Conservation (phyloP, 1,140 invertebrate genomes). For the Meloidogyne floridensis region DNA sequence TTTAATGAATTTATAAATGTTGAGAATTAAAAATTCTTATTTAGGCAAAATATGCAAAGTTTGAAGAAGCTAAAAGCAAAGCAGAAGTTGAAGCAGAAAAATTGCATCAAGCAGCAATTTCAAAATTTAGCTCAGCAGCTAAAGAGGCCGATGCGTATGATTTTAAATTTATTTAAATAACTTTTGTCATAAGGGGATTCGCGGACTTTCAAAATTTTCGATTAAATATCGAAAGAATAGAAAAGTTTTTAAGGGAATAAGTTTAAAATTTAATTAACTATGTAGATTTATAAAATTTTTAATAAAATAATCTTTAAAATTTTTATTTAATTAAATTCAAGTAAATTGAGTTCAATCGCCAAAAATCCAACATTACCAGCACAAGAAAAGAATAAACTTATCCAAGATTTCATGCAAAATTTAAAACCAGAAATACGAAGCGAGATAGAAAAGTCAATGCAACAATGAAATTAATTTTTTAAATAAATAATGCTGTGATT, state of each 20-base stretch:
- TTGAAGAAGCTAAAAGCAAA: conserved; percentile 17
- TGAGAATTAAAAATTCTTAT: conserved; percentile 1
- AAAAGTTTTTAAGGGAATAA: no score
- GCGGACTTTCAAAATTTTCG: no score
- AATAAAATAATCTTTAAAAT: no score
- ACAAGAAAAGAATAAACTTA: conserved; percentile 19
- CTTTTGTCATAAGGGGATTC: no score
- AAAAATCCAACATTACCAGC: conserved; percentile 11
- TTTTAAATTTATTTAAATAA: neutral
- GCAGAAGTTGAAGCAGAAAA: conserved; percentile 14
- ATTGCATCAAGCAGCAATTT: conserved; percentile 23
- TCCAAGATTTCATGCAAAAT: conserved; percentile 5
- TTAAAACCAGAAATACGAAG: conserved; percentile 12
- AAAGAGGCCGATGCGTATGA: conserved; percentile 15
- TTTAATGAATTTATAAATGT: neutral
- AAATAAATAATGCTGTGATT: neutral
- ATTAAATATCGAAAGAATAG: no score
- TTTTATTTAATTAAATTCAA: neutral
- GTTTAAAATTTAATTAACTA: neutral
- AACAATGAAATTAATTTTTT: neutral
- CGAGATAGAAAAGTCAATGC: conserved; percentile 16
- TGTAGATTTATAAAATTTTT: no score
- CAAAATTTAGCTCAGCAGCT: conserved; percentile 14
- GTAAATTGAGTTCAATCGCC: conserved; percentile 22
- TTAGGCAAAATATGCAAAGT: conserved; percentile 18